These are phyloP conservation scores for Nothoprocta perdicaria DNA, from an alignment of 2,113 vertebrate genomes.

Conservation along the genomic window DNA sequence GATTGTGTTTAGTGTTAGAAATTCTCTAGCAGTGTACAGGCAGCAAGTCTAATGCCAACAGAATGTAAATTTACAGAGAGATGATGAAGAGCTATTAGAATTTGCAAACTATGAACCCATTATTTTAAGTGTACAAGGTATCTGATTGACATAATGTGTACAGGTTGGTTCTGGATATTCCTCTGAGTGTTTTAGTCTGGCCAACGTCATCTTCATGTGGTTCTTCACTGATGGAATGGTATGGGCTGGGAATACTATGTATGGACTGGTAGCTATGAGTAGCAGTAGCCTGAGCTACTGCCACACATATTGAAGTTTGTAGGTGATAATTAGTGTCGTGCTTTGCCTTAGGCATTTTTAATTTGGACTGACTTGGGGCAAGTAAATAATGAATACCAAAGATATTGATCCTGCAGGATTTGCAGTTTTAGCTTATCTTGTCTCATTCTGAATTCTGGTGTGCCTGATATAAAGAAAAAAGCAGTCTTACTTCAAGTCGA, in stretches of 20 bases:
- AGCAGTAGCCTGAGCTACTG: not conserved
- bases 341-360: not conserved
- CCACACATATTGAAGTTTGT: not conserved
- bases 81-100: not conserved
- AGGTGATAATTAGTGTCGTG: not conserved
- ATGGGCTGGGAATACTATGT: accelerated
- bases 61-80: not conserved
- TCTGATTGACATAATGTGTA: not conserved
- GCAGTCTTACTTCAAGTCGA: not conserved
- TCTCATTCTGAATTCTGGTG: not conserved
- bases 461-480: not conserved
- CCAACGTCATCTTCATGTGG: not conserved
- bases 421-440: not conserved
- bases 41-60: not conserved
- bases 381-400: accelerated
- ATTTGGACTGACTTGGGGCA: not conserved
- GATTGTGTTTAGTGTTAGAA: not conserved
- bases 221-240: not conserved
- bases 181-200: not conserved
- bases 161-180: not conserved
- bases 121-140: accelerated
- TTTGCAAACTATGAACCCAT: not conserved
- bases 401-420: not conserved
- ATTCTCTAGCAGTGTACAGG: not conserved
- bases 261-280: not conserved